These are phyloP conservation scores for Pituophis catenifer DNA, from an alignment of 2,113 vertebrate species.

Conservation along the genomic window DNA sequence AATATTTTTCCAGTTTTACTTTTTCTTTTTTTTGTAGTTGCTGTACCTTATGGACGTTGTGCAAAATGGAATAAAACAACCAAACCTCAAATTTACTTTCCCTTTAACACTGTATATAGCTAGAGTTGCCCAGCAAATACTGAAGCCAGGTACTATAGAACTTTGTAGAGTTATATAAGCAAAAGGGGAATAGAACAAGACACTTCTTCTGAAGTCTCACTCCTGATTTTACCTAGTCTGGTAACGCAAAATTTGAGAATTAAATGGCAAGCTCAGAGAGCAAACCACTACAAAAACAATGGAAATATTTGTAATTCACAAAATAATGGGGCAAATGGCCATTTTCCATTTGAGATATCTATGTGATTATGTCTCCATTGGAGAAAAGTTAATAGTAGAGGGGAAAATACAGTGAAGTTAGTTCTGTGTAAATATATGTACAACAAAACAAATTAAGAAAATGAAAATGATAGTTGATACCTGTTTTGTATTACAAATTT, in stretches of 20 bases:
- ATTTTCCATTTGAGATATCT: background rate
- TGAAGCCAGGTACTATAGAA: slow-evolving; percentile 81
- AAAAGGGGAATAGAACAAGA: no score
- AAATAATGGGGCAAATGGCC: background rate
- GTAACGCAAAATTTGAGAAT: no score
- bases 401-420: background rate
- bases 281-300: background rate
- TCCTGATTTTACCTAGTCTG: no score
- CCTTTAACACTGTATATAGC: slow-evolving; percentile 78
- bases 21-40: slow-evolving; percentile 70
- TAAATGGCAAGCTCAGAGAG: no score
- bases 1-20: slow-evolving; percentile 13
- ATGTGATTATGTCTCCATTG: background rate
- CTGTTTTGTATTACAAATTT: background rate
- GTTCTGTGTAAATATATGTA: background rate
- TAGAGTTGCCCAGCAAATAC: slow-evolving; percentile 83
- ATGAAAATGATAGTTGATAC: background rate
- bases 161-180: accelerated
- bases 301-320: background rate
- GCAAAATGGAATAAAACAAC: slow-evolving; percentile 82
- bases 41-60: slow-evolving; percentile 87
- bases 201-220: no score
- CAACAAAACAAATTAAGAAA: background rate
- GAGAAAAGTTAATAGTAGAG: background rate
- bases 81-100: slow-evolving; percentile 82